Conservation (phyloP, 2,113 vertebrate species). For the Chitala chitala region DNA sequence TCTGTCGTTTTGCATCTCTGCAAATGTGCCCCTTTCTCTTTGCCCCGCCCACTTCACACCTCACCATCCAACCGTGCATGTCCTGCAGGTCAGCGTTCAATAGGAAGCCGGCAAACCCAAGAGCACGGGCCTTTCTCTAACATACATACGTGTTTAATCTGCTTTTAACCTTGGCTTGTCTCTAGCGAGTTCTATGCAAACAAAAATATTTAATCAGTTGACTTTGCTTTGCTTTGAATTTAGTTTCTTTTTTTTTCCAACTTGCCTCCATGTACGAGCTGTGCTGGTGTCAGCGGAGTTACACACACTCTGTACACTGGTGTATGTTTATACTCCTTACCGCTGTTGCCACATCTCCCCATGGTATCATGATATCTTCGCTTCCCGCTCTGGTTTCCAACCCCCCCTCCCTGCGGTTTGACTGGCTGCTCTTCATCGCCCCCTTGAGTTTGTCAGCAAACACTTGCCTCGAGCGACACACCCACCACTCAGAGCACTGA, state of each 20-base stretch:
- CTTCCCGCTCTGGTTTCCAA: background rate
- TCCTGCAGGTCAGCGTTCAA: too few relatives aligned
- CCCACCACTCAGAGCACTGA: background rate
- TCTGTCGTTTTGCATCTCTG: constrained; percentile 15
- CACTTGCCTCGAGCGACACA: background rate
- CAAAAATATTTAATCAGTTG: background rate
- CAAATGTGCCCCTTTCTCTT: background rate
- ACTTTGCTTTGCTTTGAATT: background rate
- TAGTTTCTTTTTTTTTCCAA: background rate
- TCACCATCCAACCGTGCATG: too few relatives aligned
- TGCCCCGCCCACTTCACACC: background rate
- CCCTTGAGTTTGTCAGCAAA: background rate
- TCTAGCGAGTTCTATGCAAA: background rate
- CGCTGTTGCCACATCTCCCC: background rate
- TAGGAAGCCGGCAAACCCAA: too few relatives aligned
- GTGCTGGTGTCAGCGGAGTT: background rate
- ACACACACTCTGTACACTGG: background rate
- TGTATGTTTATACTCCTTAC: background rate
- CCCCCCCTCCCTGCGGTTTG: background rate
- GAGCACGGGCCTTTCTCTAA: background rate
- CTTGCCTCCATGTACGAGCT: background rate
- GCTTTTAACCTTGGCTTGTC: background rate
- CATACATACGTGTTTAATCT: too few relatives aligned
- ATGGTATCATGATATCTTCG: background rate
- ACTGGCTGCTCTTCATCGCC: background rate